Percentiles rank a stretch among this genome's conserved stretches.
phyloP scores from a whole-genome alignment of 2,113 vertebrate genomes.

The Aegithalos caudatus region DNA sequence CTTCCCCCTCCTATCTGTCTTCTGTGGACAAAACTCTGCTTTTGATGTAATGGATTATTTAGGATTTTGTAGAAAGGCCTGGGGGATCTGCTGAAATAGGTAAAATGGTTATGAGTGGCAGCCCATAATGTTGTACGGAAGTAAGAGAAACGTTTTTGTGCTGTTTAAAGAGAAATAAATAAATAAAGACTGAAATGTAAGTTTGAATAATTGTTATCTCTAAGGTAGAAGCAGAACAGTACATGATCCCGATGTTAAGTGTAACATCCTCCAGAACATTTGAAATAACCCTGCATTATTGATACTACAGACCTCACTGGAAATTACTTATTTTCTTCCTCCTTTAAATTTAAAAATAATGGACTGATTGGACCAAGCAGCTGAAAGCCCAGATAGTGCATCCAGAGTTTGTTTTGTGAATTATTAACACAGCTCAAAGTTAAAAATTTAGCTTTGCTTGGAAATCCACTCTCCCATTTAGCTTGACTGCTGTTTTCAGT shows the following conservation, averaged over 20 bases:
- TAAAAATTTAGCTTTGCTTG: conserved; percentile 57
- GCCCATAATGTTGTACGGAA: background rate
- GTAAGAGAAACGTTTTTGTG: background rate
- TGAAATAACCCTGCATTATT: conserved; percentile 31
- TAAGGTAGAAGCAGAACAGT: background rate
- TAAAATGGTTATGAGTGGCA: conserved; percentile 10
- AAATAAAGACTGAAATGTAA: background rate
- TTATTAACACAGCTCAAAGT: conserved; percentile 47
- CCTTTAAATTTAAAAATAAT: conserved; percentile 43
- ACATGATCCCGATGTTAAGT: background rate
- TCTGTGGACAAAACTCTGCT: background rate
- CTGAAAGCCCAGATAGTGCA: conserved; percentile 42
- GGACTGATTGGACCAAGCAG: conserved; percentile 44
- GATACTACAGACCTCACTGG: background rate
- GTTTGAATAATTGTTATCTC: conserved; percentile 5
- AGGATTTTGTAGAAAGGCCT: conserved; percentile 4
- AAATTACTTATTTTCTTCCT: background rate
- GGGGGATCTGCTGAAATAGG: background rate
- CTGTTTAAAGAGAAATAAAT: background rate
- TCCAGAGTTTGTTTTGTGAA: conserved; percentile 47
- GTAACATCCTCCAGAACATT: background rate
- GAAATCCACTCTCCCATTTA: conserved; percentile 44
- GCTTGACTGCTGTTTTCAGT: conserved; percentile 45
- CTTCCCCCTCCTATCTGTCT: conserved; percentile 34
- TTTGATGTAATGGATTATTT: conserved; percentile 58